Base-by-base conservation (phyloP, 2,888 invertebrate genomes). In the Epinotia demarniana region DNA sequence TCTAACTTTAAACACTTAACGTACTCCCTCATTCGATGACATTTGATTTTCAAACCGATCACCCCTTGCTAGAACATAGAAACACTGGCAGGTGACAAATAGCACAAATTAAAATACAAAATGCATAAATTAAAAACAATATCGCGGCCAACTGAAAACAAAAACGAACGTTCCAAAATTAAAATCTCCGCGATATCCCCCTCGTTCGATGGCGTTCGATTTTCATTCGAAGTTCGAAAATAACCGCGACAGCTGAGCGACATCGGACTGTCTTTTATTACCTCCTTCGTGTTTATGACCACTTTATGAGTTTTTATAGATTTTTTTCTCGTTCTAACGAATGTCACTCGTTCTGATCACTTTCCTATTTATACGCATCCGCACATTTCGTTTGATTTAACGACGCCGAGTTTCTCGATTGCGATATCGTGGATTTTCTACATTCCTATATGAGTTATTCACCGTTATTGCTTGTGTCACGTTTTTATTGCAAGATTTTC, bases 201-300 rank as follows among this genome's bases (percentile, higher is more conserved):
- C 87, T 86, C 87, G 86, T 91, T 90, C 90, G 90, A 92, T 91
- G 88, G 85, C 82, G 91, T 93, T 93, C 93, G 93, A 93, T 94
- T 92, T 92, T 90, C 86, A 89, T 92, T 91, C 79, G 82, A 85
- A 69, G 92, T 91, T 92, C 92, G 86, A 88, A 93, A 93, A 93
- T 93, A 93, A 91, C 92, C 90, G 88, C 92, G 93, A 93, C 93
- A 93, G 94, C 93, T 93, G 94, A 93, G 89, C 90, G 91, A 91
- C 92, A 89, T 90, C 89, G 88, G 86, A 87, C 80, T 84, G 86
- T 91, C 93, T 92, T 93, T 94, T 93, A 93, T 92, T 91, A 88
- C 92, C 90, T 89, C 90, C 92, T 87, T 90, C 90, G 89, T 92
- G 93, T 93, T 94, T 93, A 93, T 92, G 92, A 92, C 89, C 92